Base-by-base conservation (phyloP, 2,888 invertebrate species). In the Caenorhabditis parvicauda region DNA sequence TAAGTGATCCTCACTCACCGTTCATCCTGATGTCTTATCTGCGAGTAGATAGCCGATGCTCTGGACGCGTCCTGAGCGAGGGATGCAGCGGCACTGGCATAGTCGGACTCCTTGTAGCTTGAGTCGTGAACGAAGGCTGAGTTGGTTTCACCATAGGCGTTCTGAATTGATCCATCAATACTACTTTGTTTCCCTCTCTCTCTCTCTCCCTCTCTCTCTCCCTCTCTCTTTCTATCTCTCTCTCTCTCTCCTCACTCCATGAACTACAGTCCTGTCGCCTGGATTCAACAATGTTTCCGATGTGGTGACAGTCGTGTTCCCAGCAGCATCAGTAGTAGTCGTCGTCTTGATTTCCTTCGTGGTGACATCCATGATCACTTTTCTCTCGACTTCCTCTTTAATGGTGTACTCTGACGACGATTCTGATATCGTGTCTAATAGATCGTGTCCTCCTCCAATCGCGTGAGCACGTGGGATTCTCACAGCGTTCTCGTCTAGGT, bases 391-490 rank as follows among this genome's bases (percentile, higher is more conserved):
- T 48, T 79, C 79, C 44, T 79, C 79, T 12, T 65, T 67, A 41
- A 78, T 76, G 7, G 81, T 81, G 67, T 79, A 81, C 49, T 78
- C 81, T 38, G 72, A 72, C 21, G 74, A 72, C 5, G 74, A 64
- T 7, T 67, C 73, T 5, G 75, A 75, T 42, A 67, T 52, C 32
- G 69, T 71, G 51, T 77, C 69, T 32, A 72, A 77, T 17, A 71
- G 69, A 6, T 58, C 49, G 37, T 21, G 58, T 21, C 43, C 54
- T 7, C 35, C 64, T 32, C 70, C 72, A n/a, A 64, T 65, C 41
- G 81, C 58, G 55, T 70, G 75, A 1, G 77, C 76, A 17, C 81
- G 63, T 2, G 81, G 81, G 45, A 81, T 81, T 27, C 75, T 64
- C 19, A 81, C 54, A 2, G 64, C 73, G 27, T 63, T 42, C 17